Evolutionary conservation across 23 tunicate species (phyloP).

Genomic region (Ciona savignyi): DNA sequence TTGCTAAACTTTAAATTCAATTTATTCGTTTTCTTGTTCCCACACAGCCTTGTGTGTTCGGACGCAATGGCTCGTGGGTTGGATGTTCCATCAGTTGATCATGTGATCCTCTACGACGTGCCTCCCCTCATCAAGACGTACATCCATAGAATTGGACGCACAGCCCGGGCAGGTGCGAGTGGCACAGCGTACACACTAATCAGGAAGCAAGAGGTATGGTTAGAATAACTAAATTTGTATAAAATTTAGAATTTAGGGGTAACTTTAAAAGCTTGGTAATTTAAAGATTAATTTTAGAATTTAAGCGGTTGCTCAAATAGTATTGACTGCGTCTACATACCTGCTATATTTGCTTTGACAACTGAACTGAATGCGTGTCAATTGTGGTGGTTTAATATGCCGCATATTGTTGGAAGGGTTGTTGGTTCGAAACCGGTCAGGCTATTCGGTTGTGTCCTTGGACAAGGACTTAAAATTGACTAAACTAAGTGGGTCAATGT

Average conservation of each 20-base stretch:
- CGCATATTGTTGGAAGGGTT: too few relatives aligned
- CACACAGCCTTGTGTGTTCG: conserved; percentile 42
- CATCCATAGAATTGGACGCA: conserved; percentile 70
- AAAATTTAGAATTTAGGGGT: too few relatives aligned
- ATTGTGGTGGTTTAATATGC: too few relatives aligned
- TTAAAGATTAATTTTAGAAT: too few relatives aligned
- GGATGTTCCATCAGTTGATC: conserved; percentile 46
- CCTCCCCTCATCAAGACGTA: conserved; percentile 57
- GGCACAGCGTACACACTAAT: conserved; percentile 64
- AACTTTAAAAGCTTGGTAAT: not conserved
- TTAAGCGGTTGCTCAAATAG: too few relatives aligned
- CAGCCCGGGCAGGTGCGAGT: conserved; percentile 74
- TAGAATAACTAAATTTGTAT: too few relatives aligned
- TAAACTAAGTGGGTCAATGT: too few relatives aligned
- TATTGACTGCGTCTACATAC: too few relatives aligned
- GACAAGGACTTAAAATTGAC: too few relatives aligned
- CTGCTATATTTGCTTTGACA: too few relatives aligned
- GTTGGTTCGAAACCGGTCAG: not conserved
- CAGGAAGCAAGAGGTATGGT: conserved; percentile 11
- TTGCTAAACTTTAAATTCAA: not conserved
- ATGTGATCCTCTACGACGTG: conserved; percentile 66
- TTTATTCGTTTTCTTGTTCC: not conserved
- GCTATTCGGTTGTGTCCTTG: too few relatives aligned
- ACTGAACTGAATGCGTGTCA: too few relatives aligned
- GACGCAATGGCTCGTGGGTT: conserved; percentile 88